Percentiles rank a stretch among this genome's conserved stretches.
phyloP scores from a whole-genome alignment of 2,888 invertebrate species.

The Zhuqinia jingwanae region DNA sequence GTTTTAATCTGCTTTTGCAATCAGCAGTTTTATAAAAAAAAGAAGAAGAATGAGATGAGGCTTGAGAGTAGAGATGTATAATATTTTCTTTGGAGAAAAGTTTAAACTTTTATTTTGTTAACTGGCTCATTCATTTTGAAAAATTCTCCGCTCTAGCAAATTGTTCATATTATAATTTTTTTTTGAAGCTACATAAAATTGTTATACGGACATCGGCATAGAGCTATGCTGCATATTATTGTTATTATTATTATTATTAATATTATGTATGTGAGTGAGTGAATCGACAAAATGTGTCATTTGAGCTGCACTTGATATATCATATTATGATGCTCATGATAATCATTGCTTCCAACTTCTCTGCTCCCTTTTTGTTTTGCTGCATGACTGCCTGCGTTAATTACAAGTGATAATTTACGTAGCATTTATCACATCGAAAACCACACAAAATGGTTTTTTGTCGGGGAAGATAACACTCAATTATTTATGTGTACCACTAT shows the following conservation, averaged over 20 bases:
- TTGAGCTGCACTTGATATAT: slow-evolving; percentile 30
- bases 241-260: too few species aligned
- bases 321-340: too few species aligned
- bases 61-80: neutral
- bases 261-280: neutral
- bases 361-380: slow-evolving; percentile 14
- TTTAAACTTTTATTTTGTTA: too few species aligned
- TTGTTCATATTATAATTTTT: too few species aligned
- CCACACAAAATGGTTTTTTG: slow-evolving; percentile 56
- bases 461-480: slow-evolving; percentile 33
- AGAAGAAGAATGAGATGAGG: neutral
- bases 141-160: too few species aligned
- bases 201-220: too few species aligned
- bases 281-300: slow-evolving; percentile 60
- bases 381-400: slow-evolving; percentile 47
- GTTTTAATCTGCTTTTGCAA: slow-evolving; percentile 60
- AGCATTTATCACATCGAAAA: slow-evolving; percentile 53
- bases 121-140: too few species aligned
- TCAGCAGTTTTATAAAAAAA: slow-evolving; percentile 24
- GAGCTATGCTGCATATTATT: too few species aligned
- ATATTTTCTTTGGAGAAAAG: neutral
- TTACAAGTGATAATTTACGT: slow-evolving; percentile 57
- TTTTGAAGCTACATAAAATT: too few species aligned
- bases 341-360: too few species aligned
- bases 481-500: slow-evolving; percentile 43